Percentiles rank a stretch among this genome's conserved stretches.
Conservation (phyloP, 2,113 vertebrate species). For the Sprattus sprattus region DNA sequence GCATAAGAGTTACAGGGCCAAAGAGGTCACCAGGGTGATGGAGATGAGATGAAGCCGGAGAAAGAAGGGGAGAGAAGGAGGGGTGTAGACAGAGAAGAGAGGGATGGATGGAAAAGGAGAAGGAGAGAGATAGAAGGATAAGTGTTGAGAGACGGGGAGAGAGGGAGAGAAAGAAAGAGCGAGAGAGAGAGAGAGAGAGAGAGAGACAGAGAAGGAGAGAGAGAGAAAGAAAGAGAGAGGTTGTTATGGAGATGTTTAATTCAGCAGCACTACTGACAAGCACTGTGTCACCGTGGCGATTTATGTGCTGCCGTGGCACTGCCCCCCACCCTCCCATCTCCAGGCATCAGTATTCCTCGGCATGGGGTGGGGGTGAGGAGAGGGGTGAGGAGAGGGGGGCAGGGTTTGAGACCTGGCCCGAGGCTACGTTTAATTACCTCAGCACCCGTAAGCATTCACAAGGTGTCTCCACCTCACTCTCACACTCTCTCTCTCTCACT, state of each 20-base stretch:
- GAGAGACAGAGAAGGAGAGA: not conserved
- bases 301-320: not conserved
- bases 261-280: not conserved
- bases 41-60: too few relatives aligned
- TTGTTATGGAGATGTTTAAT: conserved; percentile 7
- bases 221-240: not conserved
- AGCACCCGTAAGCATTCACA: not conserved
- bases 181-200: not conserved
- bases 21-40: too few relatives aligned
- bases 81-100: too few relatives aligned
- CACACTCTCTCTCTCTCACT: not conserved
- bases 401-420: not conserved
- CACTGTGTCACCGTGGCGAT: not conserved
- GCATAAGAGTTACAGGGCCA: too few relatives aligned
- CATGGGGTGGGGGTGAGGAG: not conserved
- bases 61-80: too few relatives aligned
- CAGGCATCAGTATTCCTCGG: not conserved
- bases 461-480: not conserved
- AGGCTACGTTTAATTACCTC: conserved; percentile 7
- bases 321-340: not conserved
- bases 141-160: not conserved
- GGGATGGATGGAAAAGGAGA: too few relatives aligned
- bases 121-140: not conserved
- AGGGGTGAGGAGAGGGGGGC: not conserved
- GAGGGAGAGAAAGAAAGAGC: not conserved